These are phyloP conservation scores for Deilephila elpenor DNA, from an alignment of 2,888 invertebrate genomes.

Conservation along the genomic window DNA sequence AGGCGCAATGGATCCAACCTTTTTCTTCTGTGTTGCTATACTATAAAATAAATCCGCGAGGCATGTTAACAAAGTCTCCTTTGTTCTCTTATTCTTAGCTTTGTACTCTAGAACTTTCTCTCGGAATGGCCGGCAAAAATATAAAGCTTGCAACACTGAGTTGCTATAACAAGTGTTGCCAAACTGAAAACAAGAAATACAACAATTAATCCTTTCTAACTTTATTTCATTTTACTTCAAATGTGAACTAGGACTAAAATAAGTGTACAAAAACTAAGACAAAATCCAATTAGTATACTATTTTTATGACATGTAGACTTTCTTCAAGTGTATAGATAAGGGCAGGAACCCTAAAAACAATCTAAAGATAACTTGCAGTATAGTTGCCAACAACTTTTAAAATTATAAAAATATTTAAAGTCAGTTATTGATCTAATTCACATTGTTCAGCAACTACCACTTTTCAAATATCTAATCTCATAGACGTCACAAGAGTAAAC, in stretches of 20 bases:
- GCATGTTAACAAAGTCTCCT: slow-evolving; percentile 98
- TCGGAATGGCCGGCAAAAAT: slow-evolving; percentile 99
- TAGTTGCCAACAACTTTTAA: too few relatives aligned
- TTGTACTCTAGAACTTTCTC: slow-evolving; percentile 99
- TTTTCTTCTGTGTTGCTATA: slow-evolving; percentile 99
- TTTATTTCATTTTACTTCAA: not conserved
- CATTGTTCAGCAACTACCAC: not conserved
- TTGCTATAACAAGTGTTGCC: slow-evolving; percentile 99
- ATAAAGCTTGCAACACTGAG: slow-evolving; percentile 99
- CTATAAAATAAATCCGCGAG: slow-evolving; percentile 99
- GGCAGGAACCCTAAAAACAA: too few relatives aligned
- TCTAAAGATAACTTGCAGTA: too few relatives aligned
- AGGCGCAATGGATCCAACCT: slow-evolving; percentile 99
- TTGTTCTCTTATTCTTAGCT: slow-evolving; percentile 96
- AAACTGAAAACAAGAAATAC: slow-evolving; percentile 87
- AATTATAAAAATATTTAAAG: too few relatives aligned
- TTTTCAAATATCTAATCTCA: not conserved
- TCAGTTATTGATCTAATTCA: not conserved
- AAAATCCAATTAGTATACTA: too few relatives aligned
- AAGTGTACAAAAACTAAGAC: too few relatives aligned
- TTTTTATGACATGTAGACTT: too few relatives aligned
- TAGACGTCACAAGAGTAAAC: not conserved
- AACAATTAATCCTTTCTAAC: not conserved
- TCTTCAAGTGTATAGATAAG: too few relatives aligned
- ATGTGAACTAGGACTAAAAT: too few relatives aligned